Base-by-base conservation (phyloP, 2,888 invertebrate species). In the Vanessa cardui region DNA sequence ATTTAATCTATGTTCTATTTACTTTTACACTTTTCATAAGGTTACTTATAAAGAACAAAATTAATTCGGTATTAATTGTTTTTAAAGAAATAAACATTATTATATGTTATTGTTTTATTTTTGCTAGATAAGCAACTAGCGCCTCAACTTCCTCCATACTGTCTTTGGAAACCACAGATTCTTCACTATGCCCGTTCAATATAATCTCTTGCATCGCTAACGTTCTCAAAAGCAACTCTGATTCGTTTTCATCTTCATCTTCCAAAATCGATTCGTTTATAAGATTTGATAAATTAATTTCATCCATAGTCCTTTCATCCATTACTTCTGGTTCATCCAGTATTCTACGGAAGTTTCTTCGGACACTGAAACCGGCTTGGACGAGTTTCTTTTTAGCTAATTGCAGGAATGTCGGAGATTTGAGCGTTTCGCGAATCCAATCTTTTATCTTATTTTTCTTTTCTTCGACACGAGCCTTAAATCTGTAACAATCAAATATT, bases 401-500 rank as follows among this genome's bases (percentile, higher is more conserved):
- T 74, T 87, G 78, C 61, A 92, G 80, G 72, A 92, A 92, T 0
- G 81, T 80, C 0, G 88, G 85, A 0, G 92, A 91, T 67, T 85
- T 84, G 0, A 92, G 71, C 0, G 89, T 90, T 2, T 90, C 88
- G 0, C 90, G 81, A 0, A 92, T 81, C 92, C 92, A 92, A 5
- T 76, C 80, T 66, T 90, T 92, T 20, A 92, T 90, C 82, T 86
- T 89, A 72, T 86, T 89, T 69, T 90, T 90, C 68, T 91, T 91
- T 59, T 89, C 85, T 80, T 90, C 90, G 0, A 92, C 89, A 21
- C 86, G 77, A 0, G 87, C 83, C 78, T 91, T 90, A 75, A 92
- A 90, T 73, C 91, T 92, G 76, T 3, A 54, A 54, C n/a, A 50
- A 26, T 3, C 12, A 12, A 39, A 39, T 12, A 39, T 12, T 2